Base-by-base conservation (phyloP, 1,140 invertebrate species). In the Coelopa frigida region DNA sequence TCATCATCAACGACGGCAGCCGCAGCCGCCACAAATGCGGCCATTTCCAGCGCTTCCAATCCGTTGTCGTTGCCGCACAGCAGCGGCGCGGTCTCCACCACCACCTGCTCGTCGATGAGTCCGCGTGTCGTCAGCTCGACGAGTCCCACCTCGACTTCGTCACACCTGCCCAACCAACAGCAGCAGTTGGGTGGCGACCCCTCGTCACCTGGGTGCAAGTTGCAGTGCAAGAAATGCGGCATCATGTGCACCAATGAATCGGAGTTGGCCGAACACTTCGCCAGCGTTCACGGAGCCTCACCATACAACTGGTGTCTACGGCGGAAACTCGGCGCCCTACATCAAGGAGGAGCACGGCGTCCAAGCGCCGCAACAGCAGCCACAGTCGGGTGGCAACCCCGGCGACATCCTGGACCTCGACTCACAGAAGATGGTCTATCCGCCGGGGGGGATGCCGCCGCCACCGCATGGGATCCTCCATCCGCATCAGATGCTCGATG, bases 331-430 rank as follows among this genome's bases (percentile, higher is more conserved):
- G 20, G 58, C 71, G 3, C 65, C 60, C 3, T 66, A 70, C 40
- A 64, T 69, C 14, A 70, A 70, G 48, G 65, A 68, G 44, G 68
- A 70, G 49, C 46, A 56, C 57, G 62, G 39, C 62, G 5, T n/a
- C 14, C 65, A 6, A 72, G n/a, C n/a, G n/a, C n/a, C 43, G 3
- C 48, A 40, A 14, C 40, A 43, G 12, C 27, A 23, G n/a, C 49
- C 54, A 20, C 21, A 49, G 38, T 5, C 38, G 6, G 44, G 53
- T 7, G 58, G 53, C 15, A 58, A 68, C 56, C 53, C 58, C 5
- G 80, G 85, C 3, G 87, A 91, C 57, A 85, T 93, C 46, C 73
- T 93, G 26, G 89, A 93, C 67, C 71, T 93, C 41, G 89, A 92
- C 63, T 90, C 87, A 1, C 87, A 91, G 55, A 90, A 90, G 70